Evolutionary conservation across 1,140 invertebrate genomes (phyloP).

Genomic region (Calosoma granatense): DNA sequence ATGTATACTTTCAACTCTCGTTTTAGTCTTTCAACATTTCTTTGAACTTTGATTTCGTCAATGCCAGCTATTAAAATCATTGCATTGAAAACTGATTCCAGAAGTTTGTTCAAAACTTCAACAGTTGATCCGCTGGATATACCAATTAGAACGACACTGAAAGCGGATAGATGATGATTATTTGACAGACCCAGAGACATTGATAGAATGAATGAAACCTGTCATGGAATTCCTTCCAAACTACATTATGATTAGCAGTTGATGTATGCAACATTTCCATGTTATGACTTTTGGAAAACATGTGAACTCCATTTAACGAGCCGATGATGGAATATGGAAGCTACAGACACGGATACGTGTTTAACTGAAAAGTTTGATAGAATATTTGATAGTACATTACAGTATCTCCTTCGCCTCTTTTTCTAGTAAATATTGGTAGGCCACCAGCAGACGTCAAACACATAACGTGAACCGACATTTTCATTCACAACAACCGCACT

Average conservation of each 20-base stretch:
- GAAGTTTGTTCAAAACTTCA: conserved; percentile 47
- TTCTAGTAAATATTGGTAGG: conserved; percentile 59
- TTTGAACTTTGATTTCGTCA: conserved; percentile 60
- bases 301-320: conserved; percentile 74
- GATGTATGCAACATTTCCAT: conserved; percentile 52
- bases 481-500: too few species aligned
- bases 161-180: too few species aligned
- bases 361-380: neutral
- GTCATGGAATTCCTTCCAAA: conserved; percentile 61
- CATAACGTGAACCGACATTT: conserved; percentile 57
- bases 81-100: conserved; percentile 61
- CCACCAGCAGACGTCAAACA: conserved; percentile 58
- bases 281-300: conserved; percentile 65
- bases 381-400: conserved; percentile 24
- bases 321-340: conserved; percentile 68
- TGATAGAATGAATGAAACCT: too few species aligned
- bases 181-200: too few species aligned
- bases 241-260: conserved; percentile 56
- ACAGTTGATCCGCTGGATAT: conserved; percentile 53
- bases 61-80: conserved; percentile 69
- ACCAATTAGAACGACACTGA: conserved; percentile 53
- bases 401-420: conserved; percentile 52
- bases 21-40: conserved; percentile 70
- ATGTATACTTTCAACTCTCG: conserved; percentile 59
- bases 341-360: conserved; percentile 38